Percentiles rank a stretch among this genome's conserved stretches.
phyloP scores from a whole-genome alignment of 2,797 vertebrate species.

The Etheostoma nigrum region DNA sequence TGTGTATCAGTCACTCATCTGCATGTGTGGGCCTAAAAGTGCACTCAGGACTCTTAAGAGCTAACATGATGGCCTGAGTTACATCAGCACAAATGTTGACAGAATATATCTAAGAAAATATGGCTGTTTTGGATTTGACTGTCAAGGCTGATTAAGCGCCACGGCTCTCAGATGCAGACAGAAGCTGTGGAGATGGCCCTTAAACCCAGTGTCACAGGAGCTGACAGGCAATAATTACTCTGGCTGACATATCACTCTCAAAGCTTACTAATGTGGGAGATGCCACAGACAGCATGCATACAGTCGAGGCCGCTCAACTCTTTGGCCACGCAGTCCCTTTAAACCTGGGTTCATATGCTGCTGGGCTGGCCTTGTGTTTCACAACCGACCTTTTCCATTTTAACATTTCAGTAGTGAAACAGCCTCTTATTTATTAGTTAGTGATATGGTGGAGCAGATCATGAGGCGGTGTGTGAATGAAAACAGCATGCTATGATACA shows the following conservation, averaged over 20 bases:
- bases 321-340: conserved; percentile 53
- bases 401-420: conserved; percentile 52
- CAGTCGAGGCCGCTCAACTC: conserved; percentile 46
- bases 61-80: conserved; percentile 14
- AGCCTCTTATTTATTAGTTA: conserved; percentile 58
- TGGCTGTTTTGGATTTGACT: conserved; percentile 58
- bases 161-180: conserved; percentile 50
- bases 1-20: not conserved
- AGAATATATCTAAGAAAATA: conserved; percentile 27
- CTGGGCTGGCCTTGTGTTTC: conserved; percentile 43
- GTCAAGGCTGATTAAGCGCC: conserved; percentile 67
- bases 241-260: conserved; percentile 69
- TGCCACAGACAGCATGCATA: conserved; percentile 37
- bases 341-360: conserved; percentile 43
- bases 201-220: conserved; percentile 72
- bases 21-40: conserved; percentile 13
- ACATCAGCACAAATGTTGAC: conserved; percentile 35
- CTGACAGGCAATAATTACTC: conserved; percentile 78
- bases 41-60: conserved; percentile 12
- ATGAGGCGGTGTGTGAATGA: conserved; percentile 10
- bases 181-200: conserved; percentile 64
- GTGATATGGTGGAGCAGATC: conserved; percentile 39
- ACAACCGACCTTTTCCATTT: conserved; percentile 50
- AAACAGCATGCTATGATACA: not conserved
- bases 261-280: conserved; percentile 65